Evolutionary conservation across 2,113 vertebrate species (phyloP).

Genomic region (Campylorhamphus procurvoides): DNA sequence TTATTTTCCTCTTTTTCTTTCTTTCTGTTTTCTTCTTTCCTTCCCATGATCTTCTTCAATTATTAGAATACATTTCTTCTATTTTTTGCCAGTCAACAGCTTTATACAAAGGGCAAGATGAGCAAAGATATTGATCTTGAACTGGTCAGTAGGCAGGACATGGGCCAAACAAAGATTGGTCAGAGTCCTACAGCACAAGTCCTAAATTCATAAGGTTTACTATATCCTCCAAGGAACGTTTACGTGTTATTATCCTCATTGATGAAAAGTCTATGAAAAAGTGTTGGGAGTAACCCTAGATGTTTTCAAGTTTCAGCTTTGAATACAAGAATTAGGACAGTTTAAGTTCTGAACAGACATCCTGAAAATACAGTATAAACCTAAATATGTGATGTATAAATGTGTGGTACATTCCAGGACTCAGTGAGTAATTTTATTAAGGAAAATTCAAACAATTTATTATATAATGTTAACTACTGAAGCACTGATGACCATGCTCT

Average conservation of each 20-base stretch:
- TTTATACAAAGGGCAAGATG: not conserved
- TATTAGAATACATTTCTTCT: not conserved
- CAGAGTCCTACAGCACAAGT: not conserved
- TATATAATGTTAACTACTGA: not conserved
- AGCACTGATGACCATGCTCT: not conserved
- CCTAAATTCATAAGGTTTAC: not conserved
- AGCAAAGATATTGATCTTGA: not conserved
- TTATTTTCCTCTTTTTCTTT: not conserved
- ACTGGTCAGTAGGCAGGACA: not conserved
- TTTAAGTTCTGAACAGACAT: not conserved
- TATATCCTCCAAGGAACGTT: not conserved
- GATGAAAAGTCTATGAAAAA: not conserved
- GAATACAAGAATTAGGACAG: not conserved
- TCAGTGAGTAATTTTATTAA: not conserved
- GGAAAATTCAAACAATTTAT: not conserved
- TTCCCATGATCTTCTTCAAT: not conserved
- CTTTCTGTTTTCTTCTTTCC: not conserved
- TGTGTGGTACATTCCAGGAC: not conserved
- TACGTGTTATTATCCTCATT: not conserved
- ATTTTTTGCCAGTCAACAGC: not conserved
- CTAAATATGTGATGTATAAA: not conserved
- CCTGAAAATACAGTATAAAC: not conserved
- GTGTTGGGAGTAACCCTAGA: not conserved
- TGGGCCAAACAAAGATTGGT: not conserved
- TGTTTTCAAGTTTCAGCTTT: not conserved